These are phyloP conservation scores for Opisthograptis luteolata DNA, from an alignment of 2,888 invertebrate genomes.

Conservation along the genomic window DNA sequence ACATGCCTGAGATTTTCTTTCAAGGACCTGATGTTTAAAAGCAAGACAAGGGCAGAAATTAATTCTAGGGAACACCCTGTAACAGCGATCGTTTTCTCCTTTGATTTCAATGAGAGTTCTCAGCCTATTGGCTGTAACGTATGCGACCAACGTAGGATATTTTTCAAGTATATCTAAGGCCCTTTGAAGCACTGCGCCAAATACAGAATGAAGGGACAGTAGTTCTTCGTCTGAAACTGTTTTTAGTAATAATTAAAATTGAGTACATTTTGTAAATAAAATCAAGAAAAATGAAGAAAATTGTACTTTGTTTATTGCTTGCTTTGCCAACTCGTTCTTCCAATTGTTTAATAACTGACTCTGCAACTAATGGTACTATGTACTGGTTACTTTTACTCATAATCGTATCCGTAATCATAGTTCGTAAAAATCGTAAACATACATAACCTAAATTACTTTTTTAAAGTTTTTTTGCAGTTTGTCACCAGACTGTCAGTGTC, in stretches of 20 bases:
- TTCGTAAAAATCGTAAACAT: too few species aligned
- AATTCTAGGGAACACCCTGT: constrained; percentile 85
- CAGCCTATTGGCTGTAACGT: constrained; percentile 62
- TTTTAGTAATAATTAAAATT: too few species aligned
- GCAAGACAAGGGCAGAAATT: constrained; percentile 88
- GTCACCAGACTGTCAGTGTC: too few species aligned
- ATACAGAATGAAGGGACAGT: constrained; percentile 82
- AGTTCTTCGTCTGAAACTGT: constrained; percentile 85
- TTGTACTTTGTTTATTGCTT: constrained; percentile 44
- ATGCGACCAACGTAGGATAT: constrained; percentile 75
- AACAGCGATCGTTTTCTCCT: constrained; percentile 81
- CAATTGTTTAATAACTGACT: constrained; percentile 49
- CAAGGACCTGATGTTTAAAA: constrained; percentile 85
- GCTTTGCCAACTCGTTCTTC: constrained; percentile 45
- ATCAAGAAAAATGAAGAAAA: background rate
- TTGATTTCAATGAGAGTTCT: constrained; percentile 84
- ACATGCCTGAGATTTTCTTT: constrained; percentile 73
- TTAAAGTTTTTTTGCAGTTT: too few species aligned
- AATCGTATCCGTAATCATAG: too few species aligned
- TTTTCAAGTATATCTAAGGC: constrained; percentile 87
- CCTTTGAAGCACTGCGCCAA: constrained; percentile 83
- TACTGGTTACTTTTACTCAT: constrained; percentile 42
- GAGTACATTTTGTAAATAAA: too few species aligned
- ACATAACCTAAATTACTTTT: too few species aligned
- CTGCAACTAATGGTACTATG: constrained; percentile 48